phyloP scores from a whole-genome alignment of 2,113 vertebrate species.

The Neopipo cinnamomea region DNA sequence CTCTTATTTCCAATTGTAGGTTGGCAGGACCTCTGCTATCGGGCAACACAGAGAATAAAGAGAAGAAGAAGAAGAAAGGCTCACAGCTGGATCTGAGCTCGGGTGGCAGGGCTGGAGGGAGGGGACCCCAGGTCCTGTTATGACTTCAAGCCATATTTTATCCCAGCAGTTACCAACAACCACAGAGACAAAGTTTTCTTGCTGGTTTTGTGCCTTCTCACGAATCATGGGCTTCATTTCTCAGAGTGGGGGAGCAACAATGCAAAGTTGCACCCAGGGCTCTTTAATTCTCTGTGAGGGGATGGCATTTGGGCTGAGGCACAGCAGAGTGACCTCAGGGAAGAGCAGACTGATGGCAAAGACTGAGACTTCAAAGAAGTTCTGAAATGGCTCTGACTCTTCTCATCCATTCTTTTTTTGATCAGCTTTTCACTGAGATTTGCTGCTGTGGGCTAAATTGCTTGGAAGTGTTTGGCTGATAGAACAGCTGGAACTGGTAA shows the following conservation, averaged over 20 bases:
- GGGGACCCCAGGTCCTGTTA: background rate
- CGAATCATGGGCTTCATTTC: background rate
- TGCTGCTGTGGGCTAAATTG: slow-evolving; percentile 17
- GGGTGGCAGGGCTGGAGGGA: background rate
- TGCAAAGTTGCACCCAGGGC: background rate
- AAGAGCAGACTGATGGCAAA: background rate
- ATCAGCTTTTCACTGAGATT: slow-evolving; percentile 1
- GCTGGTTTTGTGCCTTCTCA: background rate
- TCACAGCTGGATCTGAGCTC: background rate
- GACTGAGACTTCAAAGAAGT: background rate
- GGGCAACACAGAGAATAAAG: background rate
- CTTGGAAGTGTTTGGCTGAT: slow-evolving; percentile 24
- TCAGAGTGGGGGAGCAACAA: background rate
- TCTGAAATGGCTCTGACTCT: slow-evolving; percentile 7
- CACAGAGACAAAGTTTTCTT: background rate
- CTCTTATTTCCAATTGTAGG: background rate
- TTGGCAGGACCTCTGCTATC: background rate
- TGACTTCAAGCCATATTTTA: background rate
- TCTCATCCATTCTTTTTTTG: background rate
- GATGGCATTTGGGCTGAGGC: background rate
- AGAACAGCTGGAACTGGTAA: slow-evolving; percentile 35
- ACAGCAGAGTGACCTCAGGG: background rate
- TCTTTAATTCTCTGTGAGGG: background rate
- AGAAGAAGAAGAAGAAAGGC: background rate
- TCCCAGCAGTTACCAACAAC: background rate